A percentile compares a stretch with the other conserved stretches of the same genome.
phyloP scores from a whole-genome alignment of 2,113 vertebrate species.

The Alaudala cheleensis region DNA sequence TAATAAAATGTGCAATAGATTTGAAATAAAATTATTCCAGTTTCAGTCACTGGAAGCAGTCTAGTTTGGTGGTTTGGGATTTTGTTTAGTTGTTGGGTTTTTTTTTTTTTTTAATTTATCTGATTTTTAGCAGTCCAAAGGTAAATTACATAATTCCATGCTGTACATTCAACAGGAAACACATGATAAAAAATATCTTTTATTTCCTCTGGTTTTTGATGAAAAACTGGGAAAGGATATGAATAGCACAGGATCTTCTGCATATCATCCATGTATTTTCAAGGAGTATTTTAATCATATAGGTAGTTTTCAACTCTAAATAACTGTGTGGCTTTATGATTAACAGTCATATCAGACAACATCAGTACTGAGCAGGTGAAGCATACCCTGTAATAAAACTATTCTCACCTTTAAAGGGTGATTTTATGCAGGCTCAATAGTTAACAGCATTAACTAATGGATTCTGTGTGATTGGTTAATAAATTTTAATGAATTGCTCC shows the following conservation, averaged over 20 bases:
- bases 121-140: not conserved
- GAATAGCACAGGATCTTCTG: not conserved
- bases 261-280: not conserved
- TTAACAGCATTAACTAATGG: not conserved
- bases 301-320: not conserved
- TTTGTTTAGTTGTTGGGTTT: not conserved
- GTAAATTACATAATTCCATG: not conserved
- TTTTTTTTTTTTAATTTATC: not conserved
- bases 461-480: not conserved
- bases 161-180: not conserved
- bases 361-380: not conserved
- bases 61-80: not conserved
- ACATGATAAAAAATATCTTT: not conserved
- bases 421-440: not conserved
- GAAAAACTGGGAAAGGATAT: not conserved
- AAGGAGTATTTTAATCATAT: not conserved
- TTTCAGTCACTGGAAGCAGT: not conserved
- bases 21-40: not conserved
- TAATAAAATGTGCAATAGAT: not conserved
- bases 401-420: not conserved
- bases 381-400: not conserved
- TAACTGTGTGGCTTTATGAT: not conserved
- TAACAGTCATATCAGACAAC: not conserved
- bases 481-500: not conserved
- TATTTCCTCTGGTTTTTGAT: not conserved